Conservation (phyloP, 2,797 vertebrate species). For the Falco peregrinus region DNA sequence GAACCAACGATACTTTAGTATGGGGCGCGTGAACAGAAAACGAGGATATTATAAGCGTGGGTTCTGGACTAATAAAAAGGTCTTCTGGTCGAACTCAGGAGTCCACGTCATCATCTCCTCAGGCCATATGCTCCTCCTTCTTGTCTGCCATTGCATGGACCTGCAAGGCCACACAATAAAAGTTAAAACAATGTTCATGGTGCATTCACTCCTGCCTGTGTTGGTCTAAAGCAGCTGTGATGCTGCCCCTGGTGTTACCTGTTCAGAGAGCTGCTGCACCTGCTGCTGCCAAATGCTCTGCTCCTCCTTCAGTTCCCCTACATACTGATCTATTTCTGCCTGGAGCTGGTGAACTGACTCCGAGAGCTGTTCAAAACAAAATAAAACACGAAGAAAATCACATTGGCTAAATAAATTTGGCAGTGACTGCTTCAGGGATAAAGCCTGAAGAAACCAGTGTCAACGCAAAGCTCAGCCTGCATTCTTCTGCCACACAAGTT, state of each 20-base stretch:
- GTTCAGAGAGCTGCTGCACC: constrained; percentile 87
- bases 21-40: no score
- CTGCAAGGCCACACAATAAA: constrained; percentile 68
- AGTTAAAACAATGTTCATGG: not conserved
- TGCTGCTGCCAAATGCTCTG: constrained; percentile 89
- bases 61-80: no score
- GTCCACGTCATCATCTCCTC: no score
- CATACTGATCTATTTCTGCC: constrained; percentile 89
- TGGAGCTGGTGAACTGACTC: constrained; percentile 85
- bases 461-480: no score
- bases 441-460: no score
- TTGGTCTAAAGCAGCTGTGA: not conserved
- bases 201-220: not conserved
- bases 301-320: constrained; percentile 87
- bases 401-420: no score
- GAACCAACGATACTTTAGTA: no score
- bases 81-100: no score
- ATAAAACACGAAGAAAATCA: not conserved
- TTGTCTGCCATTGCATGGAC: constrained; percentile 85
- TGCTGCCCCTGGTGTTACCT: constrained; percentile 74
- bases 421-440: no score
- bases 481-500: no score
- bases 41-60: no score
- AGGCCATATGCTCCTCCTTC: constrained; percentile 79
- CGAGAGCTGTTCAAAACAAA: constrained; percentile 77